These are phyloP conservation scores for Suncus etruscus DNA, from an alignment of 2,113 vertebrate genomes.

Conservation along the genomic window DNA sequence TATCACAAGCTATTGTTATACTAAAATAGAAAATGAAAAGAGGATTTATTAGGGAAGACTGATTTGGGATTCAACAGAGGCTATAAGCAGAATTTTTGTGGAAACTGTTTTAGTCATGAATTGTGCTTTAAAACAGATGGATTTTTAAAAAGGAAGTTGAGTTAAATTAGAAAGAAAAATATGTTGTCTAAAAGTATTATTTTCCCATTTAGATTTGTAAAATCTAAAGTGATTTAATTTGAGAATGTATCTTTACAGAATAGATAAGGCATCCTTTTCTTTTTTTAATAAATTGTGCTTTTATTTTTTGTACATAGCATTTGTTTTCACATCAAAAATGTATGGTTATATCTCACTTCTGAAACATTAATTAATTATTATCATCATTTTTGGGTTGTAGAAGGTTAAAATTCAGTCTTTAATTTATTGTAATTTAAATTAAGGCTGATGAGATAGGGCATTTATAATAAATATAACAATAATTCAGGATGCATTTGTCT, in stretches of 20 bases:
- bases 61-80: constrained; percentile 51
- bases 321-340: constrained; percentile 55
- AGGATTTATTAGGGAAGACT: constrained; percentile 1
- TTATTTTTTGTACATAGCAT: neutral
- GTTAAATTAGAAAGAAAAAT: constrained; percentile 62
- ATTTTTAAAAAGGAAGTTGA: constrained; percentile 45
- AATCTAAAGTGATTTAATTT: constrained; percentile 74
- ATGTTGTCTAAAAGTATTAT: constrained; percentile 67
- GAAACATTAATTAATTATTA: constrained; percentile 37
- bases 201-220: constrained; percentile 55
- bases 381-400: neutral
- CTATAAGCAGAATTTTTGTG: neutral
- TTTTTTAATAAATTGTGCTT: constrained; percentile 33
- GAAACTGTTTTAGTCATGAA: constrained; percentile 15
- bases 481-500: neutral
- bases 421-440: constrained; percentile 9
- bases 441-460: neutral
- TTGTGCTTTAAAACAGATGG: constrained; percentile 40
- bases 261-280: constrained; percentile 15
- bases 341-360: neutral
- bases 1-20: constrained; percentile 45
- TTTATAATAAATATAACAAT: neutral
- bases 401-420: neutral
- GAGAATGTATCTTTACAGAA: constrained; percentile 51
- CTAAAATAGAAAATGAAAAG: constrained; percentile 48